phyloP scores from a whole-genome alignment of 2,113 vertebrate species.

The Brachypteracias leptosomus region DNA sequence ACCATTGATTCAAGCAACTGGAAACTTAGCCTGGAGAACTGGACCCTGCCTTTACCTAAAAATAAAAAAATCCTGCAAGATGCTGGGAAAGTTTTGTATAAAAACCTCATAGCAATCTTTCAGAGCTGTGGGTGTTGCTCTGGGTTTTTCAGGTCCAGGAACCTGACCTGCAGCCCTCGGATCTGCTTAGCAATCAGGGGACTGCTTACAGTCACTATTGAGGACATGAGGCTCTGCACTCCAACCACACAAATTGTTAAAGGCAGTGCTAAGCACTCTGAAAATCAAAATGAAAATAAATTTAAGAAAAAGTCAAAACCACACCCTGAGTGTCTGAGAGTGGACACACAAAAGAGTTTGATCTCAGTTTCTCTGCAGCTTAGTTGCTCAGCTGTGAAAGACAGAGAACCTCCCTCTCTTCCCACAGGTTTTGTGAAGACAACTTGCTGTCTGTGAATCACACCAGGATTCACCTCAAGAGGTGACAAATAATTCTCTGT shows the following conservation, averaged over 20 bases:
- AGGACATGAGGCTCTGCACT: not conserved
- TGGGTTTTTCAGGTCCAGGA: not conserved
- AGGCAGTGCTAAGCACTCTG: not conserved
- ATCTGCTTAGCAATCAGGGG: not conserved
- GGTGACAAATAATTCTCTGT: not conserved
- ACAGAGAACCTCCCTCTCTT: not conserved
- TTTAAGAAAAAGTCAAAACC: not conserved
- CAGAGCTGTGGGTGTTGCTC: rapidly evolving
- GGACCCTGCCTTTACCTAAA: not conserved
- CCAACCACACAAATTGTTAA: not conserved
- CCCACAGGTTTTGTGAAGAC: not conserved
- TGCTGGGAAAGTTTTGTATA: not conserved
- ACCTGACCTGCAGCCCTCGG: not conserved
- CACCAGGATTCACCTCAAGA: not conserved
- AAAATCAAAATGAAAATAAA: not conserved
- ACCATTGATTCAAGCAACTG: not conserved
- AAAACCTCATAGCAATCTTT: not conserved
- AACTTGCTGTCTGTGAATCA: not conserved
- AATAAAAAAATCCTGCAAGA: not conserved
- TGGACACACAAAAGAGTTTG: not conserved
- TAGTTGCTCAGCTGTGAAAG: not conserved
- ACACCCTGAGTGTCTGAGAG: not conserved
- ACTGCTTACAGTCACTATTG: not conserved
- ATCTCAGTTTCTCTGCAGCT: not conserved
- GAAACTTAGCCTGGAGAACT: not conserved